Evolutionary conservation across 2,888 invertebrate species (phyloP), one percentile per base, ranked within the genome.

Genomic region (Peribatodes rhomboidaria): DNA sequence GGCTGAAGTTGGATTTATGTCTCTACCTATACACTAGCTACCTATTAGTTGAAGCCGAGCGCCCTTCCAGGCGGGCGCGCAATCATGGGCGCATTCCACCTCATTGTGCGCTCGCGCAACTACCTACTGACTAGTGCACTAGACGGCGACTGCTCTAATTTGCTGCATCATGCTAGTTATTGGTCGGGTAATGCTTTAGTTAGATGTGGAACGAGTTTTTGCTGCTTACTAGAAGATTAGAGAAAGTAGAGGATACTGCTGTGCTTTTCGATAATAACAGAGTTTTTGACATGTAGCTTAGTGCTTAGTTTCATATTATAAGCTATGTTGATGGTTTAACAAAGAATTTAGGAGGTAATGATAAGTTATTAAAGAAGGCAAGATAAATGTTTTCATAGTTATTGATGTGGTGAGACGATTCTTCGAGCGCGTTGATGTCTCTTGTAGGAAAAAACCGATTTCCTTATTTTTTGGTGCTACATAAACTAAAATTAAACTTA

Each of bases 61-160:
- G 65, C 55, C 66, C 76, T 76, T 77, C 78, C 78, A 77, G 81
- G 83, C 77, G 81, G 83, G 79, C 82, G 80, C 70, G 73, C 80
- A 78, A 79, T 82, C 77, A 65, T 75, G 77, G 33, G 77, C 75
- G 73, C 87, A 90, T 90, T 89, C 90, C 85, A 63, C 18, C 54
- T 77, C 76, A 82, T 87, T 89, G 88, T 60, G 44, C 20, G 14
- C 16, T 14, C 46, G 18, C 20, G 37, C 20, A 46, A 49, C 60
- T 65, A 14, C 31, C 9, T 13, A 11, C 11, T 50, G 49, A 10
- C 10, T 55, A 60, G 37, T 56, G 20, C n/a, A 13, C 42, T 44
- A 44, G 55, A 42, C 55, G 50, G 35, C 35, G 61, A 53, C 59
- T 46, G 65, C 44, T 56, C 60, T 11, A 60, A 52, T 65, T 65